phyloP scores from a whole-genome alignment of 2,888 invertebrate genomes.

The Pelosia muscerda region DNA sequence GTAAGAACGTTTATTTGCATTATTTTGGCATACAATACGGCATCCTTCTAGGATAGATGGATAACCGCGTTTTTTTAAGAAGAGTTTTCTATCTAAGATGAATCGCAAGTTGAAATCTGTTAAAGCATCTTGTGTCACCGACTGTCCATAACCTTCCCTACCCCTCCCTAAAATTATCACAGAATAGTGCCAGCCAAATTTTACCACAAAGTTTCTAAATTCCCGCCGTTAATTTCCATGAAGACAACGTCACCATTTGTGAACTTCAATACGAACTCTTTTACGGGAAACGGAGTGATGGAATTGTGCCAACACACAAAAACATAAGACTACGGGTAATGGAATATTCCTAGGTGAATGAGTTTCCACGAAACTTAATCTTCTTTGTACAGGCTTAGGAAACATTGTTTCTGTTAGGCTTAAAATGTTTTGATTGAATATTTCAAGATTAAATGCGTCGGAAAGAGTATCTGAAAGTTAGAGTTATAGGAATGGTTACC shows the following conservation, averaged over 20 bases:
- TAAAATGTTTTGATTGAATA: not conserved
- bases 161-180: not conserved
- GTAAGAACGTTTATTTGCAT: too few species aligned
- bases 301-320: slow-evolving; percentile 52
- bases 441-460: not conserved
- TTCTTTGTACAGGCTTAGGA: slow-evolving; percentile 16
- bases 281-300: slow-evolving; percentile 37
- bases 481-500: too few species aligned
- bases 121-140: not conserved
- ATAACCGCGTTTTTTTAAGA: too few species aligned
- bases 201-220: not conserved
- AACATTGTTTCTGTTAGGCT: slow-evolving; percentile 11
- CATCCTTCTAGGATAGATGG: too few species aligned
- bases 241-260: slow-evolving; percentile 7
- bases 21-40: too few species aligned
- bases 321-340: slow-evolving; percentile 48
- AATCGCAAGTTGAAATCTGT: not conserved
- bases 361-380: slow-evolving; percentile 48
- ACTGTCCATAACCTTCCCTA: not conserved
- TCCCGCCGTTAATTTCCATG: not conserved
- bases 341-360: slow-evolving; percentile 60
- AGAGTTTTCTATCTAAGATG: too few species aligned
- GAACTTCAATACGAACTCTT: slow-evolving; percentile 19
- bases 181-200: slow-evolving; percentile 4
- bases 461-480: too few species aligned